Percentiles rank a stretch among this genome's conserved stretches.
These are phyloP conservation scores for Spialia ferax DNA, from an alignment of 2,888 invertebrate genomes.

Conservation along the genomic window DNA sequence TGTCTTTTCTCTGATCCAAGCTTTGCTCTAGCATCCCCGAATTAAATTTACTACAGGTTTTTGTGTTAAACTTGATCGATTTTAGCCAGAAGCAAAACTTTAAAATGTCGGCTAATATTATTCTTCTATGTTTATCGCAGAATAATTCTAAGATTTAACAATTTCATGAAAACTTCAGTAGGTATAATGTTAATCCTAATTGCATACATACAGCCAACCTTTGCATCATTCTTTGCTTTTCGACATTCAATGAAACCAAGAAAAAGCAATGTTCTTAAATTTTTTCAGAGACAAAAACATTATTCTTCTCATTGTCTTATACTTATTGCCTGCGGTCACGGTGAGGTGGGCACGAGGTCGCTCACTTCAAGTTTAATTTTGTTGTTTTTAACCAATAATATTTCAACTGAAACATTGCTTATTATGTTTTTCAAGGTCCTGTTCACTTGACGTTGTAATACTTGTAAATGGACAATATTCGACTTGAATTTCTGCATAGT, in stretches of 20 bases:
- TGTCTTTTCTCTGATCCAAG: neutral
- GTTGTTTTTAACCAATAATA: constrained; percentile 18
- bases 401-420: constrained; percentile 15
- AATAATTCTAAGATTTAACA: neutral
- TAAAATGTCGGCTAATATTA: too few relatives aligned
- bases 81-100: neutral
- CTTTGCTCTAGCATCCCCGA: too few relatives aligned
- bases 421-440: neutral
- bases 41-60: too few relatives aligned
- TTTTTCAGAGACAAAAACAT: constrained; percentile 9
- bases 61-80: neutral
- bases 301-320: constrained; percentile 22
- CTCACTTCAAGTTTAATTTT: constrained; percentile 27
- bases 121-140: too few relatives aligned
- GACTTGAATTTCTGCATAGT: too few relatives aligned
- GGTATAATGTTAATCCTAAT: neutral
- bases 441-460: neutral
- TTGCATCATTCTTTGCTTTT: neutral
- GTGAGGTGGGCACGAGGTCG: constrained; percentile 25
- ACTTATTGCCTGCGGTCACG: constrained; percentile 19
- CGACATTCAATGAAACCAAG: neutral
- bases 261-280: neutral
- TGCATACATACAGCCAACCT: neutral
- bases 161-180: neutral
- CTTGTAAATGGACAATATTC: neutral